These are phyloP conservation scores for Diorhabda sublineata DNA, from an alignment of 1,140 invertebrate species.

Conservation along the genomic window DNA sequence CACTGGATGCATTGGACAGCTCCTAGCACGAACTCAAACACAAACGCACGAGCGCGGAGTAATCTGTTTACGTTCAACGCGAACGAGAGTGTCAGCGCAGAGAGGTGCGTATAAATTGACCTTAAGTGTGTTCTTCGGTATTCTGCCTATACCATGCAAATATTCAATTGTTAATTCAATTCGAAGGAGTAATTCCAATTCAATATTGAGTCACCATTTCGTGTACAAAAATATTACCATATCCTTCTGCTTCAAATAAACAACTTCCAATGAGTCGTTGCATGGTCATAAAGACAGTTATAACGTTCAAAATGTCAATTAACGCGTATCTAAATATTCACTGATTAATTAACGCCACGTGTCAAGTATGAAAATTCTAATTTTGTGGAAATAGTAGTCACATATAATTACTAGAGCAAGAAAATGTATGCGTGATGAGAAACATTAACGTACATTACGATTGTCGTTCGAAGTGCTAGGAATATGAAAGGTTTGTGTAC, in stretches of 20 bases:
- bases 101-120: no score
- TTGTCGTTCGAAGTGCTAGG: neutral
- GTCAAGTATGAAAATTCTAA: constrained; percentile 3
- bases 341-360: neutral
- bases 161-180: no score
- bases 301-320: neutral
- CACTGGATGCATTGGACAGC: no score
- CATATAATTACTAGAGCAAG: neutral
- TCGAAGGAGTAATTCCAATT: no score
- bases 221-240: neutral
- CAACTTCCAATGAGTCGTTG: neutral
- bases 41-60: no score
- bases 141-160: no score
- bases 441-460: neutral
- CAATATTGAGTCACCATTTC: no score
- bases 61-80: no score
- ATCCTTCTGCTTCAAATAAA: neutral
- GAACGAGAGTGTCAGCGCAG: no score
- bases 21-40: no score
- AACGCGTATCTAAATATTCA: neutral
- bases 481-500: constrained; percentile 2
- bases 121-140: no score
- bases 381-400: neutral
- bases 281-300: neutral
- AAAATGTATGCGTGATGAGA: neutral